Conservation (phyloP, 2,797 vertebrate species). For the Pantherophis alleghaniensis region DNA sequence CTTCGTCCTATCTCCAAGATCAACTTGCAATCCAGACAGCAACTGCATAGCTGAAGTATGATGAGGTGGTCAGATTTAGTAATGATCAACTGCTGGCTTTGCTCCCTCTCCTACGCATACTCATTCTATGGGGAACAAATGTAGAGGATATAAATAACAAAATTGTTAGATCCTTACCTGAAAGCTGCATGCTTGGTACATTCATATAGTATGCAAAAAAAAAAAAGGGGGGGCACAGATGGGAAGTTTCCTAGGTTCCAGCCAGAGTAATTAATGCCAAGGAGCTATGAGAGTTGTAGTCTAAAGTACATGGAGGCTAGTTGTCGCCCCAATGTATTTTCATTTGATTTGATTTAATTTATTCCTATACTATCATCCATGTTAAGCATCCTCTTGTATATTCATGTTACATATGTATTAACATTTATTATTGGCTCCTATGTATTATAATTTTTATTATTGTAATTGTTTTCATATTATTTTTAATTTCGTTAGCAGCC, state of each 20-base stretch:
- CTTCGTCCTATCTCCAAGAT: background rate
- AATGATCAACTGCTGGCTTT: background rate
- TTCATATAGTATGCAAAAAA: background rate
- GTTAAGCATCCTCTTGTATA: background rate
- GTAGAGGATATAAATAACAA: background rate
- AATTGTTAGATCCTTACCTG: background rate
- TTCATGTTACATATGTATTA: background rate
- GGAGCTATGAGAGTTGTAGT: background rate
- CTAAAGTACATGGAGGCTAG: background rate
- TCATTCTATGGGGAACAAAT: background rate
- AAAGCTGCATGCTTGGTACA: background rate
- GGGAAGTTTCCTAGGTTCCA: background rate
- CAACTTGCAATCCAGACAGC: background rate
- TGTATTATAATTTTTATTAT: background rate
- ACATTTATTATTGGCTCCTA: background rate
- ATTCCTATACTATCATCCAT: background rate
- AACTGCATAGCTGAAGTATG: background rate
- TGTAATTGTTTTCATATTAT: background rate
- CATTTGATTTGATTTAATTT: background rate
- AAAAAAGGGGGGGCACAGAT: background rate
- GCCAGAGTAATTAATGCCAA: background rate
- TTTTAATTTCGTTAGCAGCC: background rate
- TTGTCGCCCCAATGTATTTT: background rate
- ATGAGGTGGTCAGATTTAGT: background rate
- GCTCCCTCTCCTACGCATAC: background rate